Percentiles rank a stretch among this genome's conserved stretches.
Evolutionary conservation across 1,140 invertebrate genomes (phyloP).

Genomic region (Atta texana): DNA sequence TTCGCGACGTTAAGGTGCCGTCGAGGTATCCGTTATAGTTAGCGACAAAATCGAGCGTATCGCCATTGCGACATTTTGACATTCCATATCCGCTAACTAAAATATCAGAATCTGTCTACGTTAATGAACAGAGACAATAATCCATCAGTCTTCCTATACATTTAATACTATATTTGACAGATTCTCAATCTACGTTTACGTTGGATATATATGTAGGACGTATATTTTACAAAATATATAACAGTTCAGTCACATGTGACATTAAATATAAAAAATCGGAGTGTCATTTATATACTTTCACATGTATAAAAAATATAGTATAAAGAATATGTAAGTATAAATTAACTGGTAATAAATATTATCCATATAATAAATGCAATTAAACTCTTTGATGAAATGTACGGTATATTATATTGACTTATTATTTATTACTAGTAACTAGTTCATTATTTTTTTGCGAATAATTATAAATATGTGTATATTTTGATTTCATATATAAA

Average conservation of each 20-base stretch:
- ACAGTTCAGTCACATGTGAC: neutral
- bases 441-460: neutral
- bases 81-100: slow-evolving; percentile 42
- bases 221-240: slow-evolving; percentile 2
- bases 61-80: slow-evolving; percentile 29
- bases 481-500: slow-evolving; percentile 4
- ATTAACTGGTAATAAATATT: neutral
- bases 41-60: slow-evolving; percentile 39
- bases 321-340: neutral
- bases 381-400: neutral
- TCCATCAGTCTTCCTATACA: slow-evolving; percentile 14
- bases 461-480: neutral
- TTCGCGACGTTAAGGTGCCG: slow-evolving; percentile 46
- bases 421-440: neutral
- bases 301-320: neutral
- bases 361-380: neutral
- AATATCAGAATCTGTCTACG: slow-evolving; percentile 39
- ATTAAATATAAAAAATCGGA: slow-evolving; percentile 17
- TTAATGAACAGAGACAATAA: slow-evolving; percentile 30
- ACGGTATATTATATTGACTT: neutral
- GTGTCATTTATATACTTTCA: neutral
- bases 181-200: slow-evolving; percentile 13
- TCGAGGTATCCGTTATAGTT: slow-evolving; percentile 57
- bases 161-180: slow-evolving; percentile 6
- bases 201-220: neutral